A percentile compares a stretch with the other conserved stretches of the same genome.
phyloP scores from a whole-genome alignment of 64 coral and sea anemone species.

The Montipora sp. region DNA sequence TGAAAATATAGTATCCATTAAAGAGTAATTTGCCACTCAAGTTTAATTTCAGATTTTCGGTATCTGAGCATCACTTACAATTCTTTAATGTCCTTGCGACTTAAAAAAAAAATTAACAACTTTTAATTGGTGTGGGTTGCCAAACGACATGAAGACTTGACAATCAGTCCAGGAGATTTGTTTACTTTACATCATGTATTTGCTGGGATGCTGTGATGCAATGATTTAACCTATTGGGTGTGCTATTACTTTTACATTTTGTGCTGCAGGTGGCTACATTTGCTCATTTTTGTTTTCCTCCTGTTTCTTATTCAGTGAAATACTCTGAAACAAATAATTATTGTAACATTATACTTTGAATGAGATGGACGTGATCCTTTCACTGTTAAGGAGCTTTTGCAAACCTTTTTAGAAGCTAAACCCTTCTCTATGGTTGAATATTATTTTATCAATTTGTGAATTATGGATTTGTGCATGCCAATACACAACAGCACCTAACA shows the following conservation, averaged over 20 bases:
- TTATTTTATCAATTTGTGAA: conserved; percentile 4
- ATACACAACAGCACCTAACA: neutral
- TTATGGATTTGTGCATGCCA: neutral
- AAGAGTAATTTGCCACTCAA: neutral
- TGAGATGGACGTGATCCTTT: neutral
- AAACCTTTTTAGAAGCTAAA: neutral
- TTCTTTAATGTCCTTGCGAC: neutral
- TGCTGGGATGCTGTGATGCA: neutral
- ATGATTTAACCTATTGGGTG: neutral
- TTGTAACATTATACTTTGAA: neutral
- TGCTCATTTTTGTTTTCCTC: too few relatives aligned
- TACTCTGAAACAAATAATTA: neutral
- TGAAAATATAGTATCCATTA: neutral
- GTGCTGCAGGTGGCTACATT: too few relatives aligned
- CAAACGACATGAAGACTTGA: neutral
- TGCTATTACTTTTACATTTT: too few relatives aligned
- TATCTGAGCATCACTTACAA: neutral
- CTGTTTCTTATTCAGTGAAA: too few relatives aligned
- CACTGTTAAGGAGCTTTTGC: neutral
- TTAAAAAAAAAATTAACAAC: neutral
- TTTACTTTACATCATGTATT: neutral
- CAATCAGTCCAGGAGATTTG: neutral
- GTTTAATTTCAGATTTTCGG: neutral
- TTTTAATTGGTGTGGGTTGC: neutral
- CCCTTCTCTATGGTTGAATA: conserved; percentile 13